phyloP scores from a whole-genome alignment of 2,797 vertebrate genomes.

The Anguilla obscura region DNA sequence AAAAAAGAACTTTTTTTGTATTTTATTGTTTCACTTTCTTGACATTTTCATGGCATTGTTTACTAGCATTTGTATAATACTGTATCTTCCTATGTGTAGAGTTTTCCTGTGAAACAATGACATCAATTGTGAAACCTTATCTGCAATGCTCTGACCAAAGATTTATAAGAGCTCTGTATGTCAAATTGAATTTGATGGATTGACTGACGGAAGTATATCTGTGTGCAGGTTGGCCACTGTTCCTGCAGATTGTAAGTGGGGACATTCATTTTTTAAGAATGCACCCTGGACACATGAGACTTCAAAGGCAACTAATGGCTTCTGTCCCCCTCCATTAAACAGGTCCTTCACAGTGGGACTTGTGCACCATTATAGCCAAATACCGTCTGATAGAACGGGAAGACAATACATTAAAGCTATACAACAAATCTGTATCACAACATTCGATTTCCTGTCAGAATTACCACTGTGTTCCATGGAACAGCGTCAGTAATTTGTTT shows the following conservation, averaged over 20 bases:
- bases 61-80: background rate
- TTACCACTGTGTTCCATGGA: constrained; percentile 83
- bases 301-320: background rate
- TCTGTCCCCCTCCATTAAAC: constrained; percentile 62
- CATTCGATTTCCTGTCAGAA: constrained; percentile 95
- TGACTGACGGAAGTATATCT: constrained; percentile 46
- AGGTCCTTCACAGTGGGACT: constrained; percentile 56
- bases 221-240: constrained; percentile 37
- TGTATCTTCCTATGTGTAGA: background rate
- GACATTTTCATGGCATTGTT: background rate
- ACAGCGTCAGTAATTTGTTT: constrained; percentile 85
- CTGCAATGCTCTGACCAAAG: background rate
- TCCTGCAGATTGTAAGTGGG: constrained; percentile 45
- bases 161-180: too few species aligned
- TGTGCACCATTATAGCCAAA: constrained; percentile 54
- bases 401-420: constrained; percentile 89
- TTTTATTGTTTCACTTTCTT: constrained; percentile 34
- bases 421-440: constrained; percentile 93
- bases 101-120: too few species aligned
- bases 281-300: constrained; percentile 54
- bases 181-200: too few species aligned
- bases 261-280: constrained; percentile 57
- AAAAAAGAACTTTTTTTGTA: constrained; percentile 23
- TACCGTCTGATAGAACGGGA: constrained; percentile 53
- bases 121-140: background rate